Evolutionary conservation across 2,113 vertebrate genomes (phyloP).

Genomic region (Holacanthus passer): DNA sequence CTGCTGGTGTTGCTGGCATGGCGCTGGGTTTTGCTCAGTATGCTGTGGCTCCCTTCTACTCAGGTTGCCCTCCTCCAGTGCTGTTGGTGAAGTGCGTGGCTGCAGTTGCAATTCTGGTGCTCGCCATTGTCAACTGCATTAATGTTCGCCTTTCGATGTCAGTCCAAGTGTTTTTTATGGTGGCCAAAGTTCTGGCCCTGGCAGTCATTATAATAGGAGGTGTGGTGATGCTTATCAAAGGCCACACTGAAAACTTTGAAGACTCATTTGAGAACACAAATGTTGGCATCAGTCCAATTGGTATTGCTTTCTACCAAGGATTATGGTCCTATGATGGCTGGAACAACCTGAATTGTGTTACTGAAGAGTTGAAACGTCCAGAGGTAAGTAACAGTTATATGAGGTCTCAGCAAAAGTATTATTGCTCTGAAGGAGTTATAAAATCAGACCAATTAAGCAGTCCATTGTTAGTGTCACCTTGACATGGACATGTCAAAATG

Average conservation of each 20-base stretch:
- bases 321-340: slow-evolving; percentile 92
- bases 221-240: slow-evolving; percentile 80
- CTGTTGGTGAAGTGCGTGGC: slow-evolving; percentile 81
- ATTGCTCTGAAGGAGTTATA: neutral
- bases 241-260: slow-evolving; percentile 81
- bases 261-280: slow-evolving; percentile 86
- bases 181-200: slow-evolving; percentile 86
- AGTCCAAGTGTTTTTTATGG: slow-evolving; percentile 87
- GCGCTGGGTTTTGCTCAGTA: slow-evolving; percentile 89
- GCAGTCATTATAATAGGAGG: slow-evolving; percentile 82
- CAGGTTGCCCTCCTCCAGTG: slow-evolving; percentile 82
- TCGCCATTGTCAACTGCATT: slow-evolving; percentile 86
- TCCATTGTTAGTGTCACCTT: neutral
- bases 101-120: slow-evolving; percentile 83
- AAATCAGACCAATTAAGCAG: neutral
- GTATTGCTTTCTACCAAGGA: slow-evolving; percentile 90
- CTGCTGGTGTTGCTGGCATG: slow-evolving; percentile 83
- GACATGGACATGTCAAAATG: too few relatives aligned
- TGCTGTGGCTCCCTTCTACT: slow-evolving; percentile 85
- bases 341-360: slow-evolving; percentile 89
- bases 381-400: slow-evolving; percentile 78
- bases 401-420: neutral
- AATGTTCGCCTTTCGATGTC: slow-evolving; percentile 84
- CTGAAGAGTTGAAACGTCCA: slow-evolving; percentile 89
- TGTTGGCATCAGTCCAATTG: slow-evolving; percentile 77